These are phyloP conservation scores for Prunella fulvescens DNA, from an alignment of 2,113 vertebrate genomes.

Conservation along the genomic window DNA sequence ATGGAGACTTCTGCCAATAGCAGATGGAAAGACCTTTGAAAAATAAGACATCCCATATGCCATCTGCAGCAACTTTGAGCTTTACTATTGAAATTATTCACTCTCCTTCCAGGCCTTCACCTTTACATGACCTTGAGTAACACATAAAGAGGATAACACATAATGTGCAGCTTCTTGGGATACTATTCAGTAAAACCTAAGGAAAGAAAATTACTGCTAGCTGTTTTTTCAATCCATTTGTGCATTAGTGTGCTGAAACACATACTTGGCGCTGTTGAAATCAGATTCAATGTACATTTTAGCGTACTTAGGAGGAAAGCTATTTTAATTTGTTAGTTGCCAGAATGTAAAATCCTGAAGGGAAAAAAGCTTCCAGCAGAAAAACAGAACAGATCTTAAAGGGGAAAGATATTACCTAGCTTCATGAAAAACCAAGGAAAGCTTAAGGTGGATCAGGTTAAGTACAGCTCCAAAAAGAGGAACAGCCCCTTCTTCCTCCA, in stretches of 20 bases:
- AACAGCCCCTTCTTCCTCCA: background rate
- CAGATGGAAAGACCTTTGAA: conserved; percentile 61
- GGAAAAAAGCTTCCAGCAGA: conserved; percentile 33
- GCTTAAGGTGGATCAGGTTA: background rate
- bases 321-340: conserved; percentile 63
- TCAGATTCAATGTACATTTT: conserved; percentile 53
- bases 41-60: conserved; percentile 46
- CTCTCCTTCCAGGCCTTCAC: conserved; percentile 12
- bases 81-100: conserved; percentile 11
- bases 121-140: conserved; percentile 41
- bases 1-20: conserved; percentile 47
- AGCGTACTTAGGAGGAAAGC: conserved; percentile 57
- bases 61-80: background rate
- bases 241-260: conserved; percentile 51
- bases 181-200: conserved; percentile 24
- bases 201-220: conserved; percentile 56
- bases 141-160: background rate
- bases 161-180: conserved; percentile 16
- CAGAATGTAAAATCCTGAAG: conserved; percentile 53
- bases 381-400: conserved; percentile 23
- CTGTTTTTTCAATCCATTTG: conserved; percentile 47
- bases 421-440: background rate
- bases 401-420: background rate
- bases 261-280: conserved; percentile 44
- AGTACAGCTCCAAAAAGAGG: background rate